Conservation (phyloP, 1,140 invertebrate genomes). For the Teleopsis dalmanni region DNA sequence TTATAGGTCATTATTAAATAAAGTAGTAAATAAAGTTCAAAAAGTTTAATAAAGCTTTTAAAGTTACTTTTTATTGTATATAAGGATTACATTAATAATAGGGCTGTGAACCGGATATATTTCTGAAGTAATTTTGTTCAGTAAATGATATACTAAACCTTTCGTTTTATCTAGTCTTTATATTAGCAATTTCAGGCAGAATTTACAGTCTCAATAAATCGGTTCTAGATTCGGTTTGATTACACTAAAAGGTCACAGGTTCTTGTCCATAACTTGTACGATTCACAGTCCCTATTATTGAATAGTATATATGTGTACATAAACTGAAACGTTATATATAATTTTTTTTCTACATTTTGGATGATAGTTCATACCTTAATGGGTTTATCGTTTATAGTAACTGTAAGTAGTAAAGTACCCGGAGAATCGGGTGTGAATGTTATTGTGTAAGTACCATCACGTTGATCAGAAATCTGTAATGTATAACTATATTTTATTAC, state of each 20-base stretch:
- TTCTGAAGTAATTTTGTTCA: too few relatives aligned
- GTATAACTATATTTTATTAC: background rate
- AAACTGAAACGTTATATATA: background rate
- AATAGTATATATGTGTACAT: too few relatives aligned
- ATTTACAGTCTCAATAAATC: too few relatives aligned
- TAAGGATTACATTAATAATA: too few relatives aligned
- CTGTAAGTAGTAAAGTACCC: constrained; percentile 52
- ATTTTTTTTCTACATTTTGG: background rate
- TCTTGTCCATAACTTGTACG: too few relatives aligned
- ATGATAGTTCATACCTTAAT: constrained; percentile 51
- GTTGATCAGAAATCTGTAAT: constrained; percentile 49
- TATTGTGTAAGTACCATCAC: constrained; percentile 55
- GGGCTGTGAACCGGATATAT: too few relatives aligned
- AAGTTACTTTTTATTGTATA: too few relatives aligned
- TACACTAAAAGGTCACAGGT: too few relatives aligned
- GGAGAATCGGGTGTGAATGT: constrained; percentile 52
- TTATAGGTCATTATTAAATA: background rate
- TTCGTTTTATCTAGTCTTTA: too few relatives aligned
- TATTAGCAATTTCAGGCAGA: too few relatives aligned
- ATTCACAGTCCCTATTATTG: constrained; percentile 1
- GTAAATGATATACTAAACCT: too few relatives aligned
- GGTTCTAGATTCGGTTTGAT: too few relatives aligned
- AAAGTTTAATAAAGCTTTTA: background rate
- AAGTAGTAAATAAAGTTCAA: background rate
- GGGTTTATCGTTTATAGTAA: constrained; percentile 54